Base-by-base conservation (phyloP, 2,888 invertebrate species). In the Scrobipalpa costella region DNA sequence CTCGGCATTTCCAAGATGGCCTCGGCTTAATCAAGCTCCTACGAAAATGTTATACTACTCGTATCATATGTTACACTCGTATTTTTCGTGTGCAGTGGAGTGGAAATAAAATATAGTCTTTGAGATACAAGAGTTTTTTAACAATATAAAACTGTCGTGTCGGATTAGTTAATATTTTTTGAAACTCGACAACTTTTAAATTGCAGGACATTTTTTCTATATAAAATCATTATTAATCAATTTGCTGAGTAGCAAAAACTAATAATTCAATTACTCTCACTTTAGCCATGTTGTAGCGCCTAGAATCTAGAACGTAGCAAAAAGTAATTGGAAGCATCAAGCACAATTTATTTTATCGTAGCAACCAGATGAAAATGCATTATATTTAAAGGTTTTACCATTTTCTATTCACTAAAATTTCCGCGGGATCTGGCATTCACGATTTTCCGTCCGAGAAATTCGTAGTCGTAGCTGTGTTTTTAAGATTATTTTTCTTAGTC, bases 401-500 rank as follows among this genome's bases (percentile, higher is more conserved):
- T 44, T 15, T 44, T 15, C 44, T 15, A 44, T 44, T 44, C 44
- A 15, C 15, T 44, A 27, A 27, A 27, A 27, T 15, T 44, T 44
- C 5, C n/a, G n/a, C 15, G 15, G 44, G n/a, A 44, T 44, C 44
- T 44, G 13, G 50, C 21, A 11, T 52, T 27, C 57, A 64, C 63
- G 59, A 59, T 59, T 59, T 59, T 59, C 44, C 59, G 59, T 47
- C 33, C 40, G 38, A 58, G 59, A 47, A 47, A 44, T 40, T 59
- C 38, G 44, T 59, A 44, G 27, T 44, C 44, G 13, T 36, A 36
- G 8, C 2, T 36, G 63, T 62, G 55, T 59, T 77, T 71, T 75
- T 76, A 75, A 78, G 77, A 79, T 73, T 72, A 72, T 71, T 71
- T 71, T 72, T 65, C 67, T 63, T 65, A 73, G 83, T 83, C 83